Conservation (phyloP, 2,888 invertebrate species). For the Blastobasis adustella region DNA sequence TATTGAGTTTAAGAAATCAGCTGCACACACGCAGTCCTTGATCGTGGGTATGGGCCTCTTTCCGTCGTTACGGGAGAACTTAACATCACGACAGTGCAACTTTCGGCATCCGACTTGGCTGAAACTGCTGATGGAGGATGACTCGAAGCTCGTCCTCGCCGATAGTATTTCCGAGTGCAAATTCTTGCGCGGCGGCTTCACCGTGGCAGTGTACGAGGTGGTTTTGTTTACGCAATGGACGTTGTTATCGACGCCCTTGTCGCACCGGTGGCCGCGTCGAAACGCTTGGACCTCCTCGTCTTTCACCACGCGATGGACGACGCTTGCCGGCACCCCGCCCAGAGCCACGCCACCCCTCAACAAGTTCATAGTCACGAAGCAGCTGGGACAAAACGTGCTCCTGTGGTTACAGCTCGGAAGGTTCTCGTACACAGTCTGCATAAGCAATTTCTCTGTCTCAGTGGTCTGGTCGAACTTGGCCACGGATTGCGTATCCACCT, state of each 20-base stretch:
- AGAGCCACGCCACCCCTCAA: slow-evolving; percentile 15
- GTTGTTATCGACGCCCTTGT: slow-evolving; percentile 32
- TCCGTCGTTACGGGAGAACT: no score
- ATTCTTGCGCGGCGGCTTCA: slow-evolving; percentile 12
- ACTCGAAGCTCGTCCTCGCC: slow-evolving; percentile 8
- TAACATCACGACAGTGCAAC: no score
- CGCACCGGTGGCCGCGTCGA: slow-evolving; percentile 14
- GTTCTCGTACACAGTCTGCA: no score
- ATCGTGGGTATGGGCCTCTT: slow-evolving; percentile 1
- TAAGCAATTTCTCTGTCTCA: neutral
- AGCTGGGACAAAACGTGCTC: slow-evolving; percentile 33
- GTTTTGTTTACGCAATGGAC: slow-evolving; percentile 22
- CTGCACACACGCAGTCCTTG: slow-evolving; percentile 32
- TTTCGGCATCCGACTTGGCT: no score
- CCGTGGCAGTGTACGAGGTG: slow-evolving; percentile 22
- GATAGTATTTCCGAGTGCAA: slow-evolving; percentile 14
- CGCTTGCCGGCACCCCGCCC: no score
- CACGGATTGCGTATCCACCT: slow-evolving; percentile 15
- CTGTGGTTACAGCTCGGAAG: neutral
- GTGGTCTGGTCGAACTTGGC: slow-evolving; percentile 18
- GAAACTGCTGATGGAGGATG: no score
- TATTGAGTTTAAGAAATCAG: slow-evolving; percentile 44
- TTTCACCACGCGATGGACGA: slow-evolving; percentile 25
- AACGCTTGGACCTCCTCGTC: slow-evolving; percentile 41
- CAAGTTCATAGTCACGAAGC: slow-evolving; percentile 32